Percentiles rank a stretch among this genome's conserved stretches.
phyloP scores from a whole-genome alignment of 1,140 invertebrate genomes.

The Pissodes strobi region DNA sequence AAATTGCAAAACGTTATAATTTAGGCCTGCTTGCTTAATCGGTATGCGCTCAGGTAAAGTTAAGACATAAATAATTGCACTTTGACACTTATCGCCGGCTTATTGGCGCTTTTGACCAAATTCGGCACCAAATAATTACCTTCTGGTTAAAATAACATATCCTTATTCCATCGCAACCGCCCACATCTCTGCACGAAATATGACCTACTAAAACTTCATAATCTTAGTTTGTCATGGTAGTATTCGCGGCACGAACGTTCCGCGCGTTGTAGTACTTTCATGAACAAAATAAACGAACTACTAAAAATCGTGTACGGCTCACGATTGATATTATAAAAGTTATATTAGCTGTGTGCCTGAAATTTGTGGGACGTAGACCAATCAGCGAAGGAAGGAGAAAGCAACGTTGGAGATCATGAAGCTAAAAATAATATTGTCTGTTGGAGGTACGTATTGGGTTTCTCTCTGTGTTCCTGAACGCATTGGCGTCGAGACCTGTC shows the following conservation, averaged over 20 bases:
- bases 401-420: conserved; percentile 2
- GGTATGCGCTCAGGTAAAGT: too few relatives aligned
- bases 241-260: conserved; percentile 2
- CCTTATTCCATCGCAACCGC: neutral
- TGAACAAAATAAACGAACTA: conserved; percentile 20
- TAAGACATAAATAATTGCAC: too few relatives aligned
- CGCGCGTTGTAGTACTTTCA: conserved; percentile 20
- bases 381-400: conserved; percentile 15
- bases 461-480: conserved; percentile 1
- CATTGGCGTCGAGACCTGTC: neutral
- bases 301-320: conserved; percentile 21
- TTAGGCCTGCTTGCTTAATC: too few relatives aligned
- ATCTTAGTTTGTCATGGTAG: conserved; percentile 17
- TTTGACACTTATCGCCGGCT: too few relatives aligned
- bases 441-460: conserved; percentile 22
- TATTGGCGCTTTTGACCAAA: too few relatives aligned
- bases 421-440: conserved; percentile 19
- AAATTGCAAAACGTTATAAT: too few relatives aligned
- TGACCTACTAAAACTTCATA: neutral
- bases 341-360: conserved; percentile 18
- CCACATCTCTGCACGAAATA: conserved; percentile 4
- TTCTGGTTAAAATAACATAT: too few relatives aligned
- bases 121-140: too few relatives aligned
- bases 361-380: conserved; percentile 19
- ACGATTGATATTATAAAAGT: conserved; percentile 15